Evolutionary conservation across 1,140 invertebrate genomes (phyloP).

Genomic region (Tribolium madens): DNA sequence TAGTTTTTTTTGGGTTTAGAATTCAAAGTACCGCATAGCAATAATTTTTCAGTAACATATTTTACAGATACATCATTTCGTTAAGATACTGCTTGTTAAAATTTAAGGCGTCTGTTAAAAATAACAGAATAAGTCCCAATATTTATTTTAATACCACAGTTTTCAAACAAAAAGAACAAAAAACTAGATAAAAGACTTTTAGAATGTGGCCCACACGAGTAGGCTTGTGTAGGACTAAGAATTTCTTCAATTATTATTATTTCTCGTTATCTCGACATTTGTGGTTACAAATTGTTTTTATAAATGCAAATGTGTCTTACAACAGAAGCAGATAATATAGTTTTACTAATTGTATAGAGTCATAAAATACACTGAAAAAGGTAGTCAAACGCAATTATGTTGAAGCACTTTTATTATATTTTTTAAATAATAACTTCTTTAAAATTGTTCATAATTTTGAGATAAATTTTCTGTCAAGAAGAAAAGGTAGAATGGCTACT

Average conservation of each 20-base stretch:
- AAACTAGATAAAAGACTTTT: no score
- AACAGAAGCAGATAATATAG: neutral
- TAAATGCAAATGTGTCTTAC: neutral
- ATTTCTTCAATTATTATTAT: slow-evolving; percentile 17
- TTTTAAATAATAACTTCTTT: neutral
- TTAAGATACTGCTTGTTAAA: no score
- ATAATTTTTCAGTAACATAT: no score
- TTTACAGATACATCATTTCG: no score
- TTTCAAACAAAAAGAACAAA: no score
- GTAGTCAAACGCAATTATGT: no score
- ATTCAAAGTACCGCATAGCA: neutral
- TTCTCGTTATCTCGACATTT: neutral
- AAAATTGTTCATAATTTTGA: neutral
- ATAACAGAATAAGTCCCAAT: no score
- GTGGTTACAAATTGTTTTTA: neutral
- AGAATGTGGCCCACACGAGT: no score
- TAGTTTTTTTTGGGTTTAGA: neutral
- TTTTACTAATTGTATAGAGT: neutral
- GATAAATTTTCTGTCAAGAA: neutral
- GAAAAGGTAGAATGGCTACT: neutral
- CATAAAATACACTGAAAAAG: neutral
- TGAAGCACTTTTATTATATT: neutral
- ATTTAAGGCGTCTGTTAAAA: no score
- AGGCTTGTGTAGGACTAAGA: neutral
- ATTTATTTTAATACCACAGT: no score